Base-by-base conservation (phyloP, 2,888 invertebrate species). In the Eledona agricola region DNA sequence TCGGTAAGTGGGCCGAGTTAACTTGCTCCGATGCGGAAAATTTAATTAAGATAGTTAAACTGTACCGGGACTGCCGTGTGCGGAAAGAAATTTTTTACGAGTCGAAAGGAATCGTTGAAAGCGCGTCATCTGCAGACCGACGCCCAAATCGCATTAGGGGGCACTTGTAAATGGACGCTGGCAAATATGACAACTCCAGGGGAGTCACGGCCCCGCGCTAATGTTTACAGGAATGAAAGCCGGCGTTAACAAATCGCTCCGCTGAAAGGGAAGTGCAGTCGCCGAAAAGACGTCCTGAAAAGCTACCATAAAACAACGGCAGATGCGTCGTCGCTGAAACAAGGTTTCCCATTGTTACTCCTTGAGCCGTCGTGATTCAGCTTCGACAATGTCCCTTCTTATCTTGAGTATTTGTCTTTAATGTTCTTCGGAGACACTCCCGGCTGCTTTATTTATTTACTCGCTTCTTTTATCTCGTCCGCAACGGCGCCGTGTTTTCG, bases 51-150 rank as follows among this genome's bases (percentile, higher is more conserved):
- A n/a, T n/a, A n/a, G n/a, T n/a, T n/a, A n/a, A n/a, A n/a, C n/a
- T n/a, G n/a, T n/a, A n/a, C n/a, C n/a, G n/a, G n/a, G n/a, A n/a
- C n/a, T n/a, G n/a, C n/a, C n/a, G n/a, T 51, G 46, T 57, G 57
- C 42, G 29, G 31, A 42, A 57, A 57, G 53, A n/a, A n/a, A n/a
- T n/a, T n/a, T 57, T 57, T 57, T 57, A 54, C 57, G 51, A 54
- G 53, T 51, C 32, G 57, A 51, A 57, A 31, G 51, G 49, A 56
- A 56, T 51, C 37, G 51, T 35, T 40, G 43, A 43, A 52, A 50
- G 51, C 46, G n/a, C n/a, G 57, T 54, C 57, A 54, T 29, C 38
- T 43, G 53, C 57, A 57, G 57, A 50, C 38, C 9, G 37, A 37
- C 29, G 9, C 19, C 25, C 20, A 42, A 46, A 28, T 29, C 23